Base-by-base conservation (phyloP, 2,888 invertebrate genomes). In the Pseudolycoriella hygida region DNA sequence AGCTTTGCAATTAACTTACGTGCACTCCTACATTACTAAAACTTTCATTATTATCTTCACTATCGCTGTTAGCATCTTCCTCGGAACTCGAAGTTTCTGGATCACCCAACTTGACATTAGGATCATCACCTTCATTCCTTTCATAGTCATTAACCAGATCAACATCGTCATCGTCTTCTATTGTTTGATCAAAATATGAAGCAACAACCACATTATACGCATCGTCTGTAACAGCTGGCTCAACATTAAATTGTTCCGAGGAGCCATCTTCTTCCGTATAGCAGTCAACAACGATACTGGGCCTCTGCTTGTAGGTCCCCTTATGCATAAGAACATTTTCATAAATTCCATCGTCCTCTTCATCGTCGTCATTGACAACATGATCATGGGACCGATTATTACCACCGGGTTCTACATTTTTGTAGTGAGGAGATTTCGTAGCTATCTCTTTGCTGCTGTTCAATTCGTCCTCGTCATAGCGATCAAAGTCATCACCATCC, bases 161-260 rank as follows among this genome's bases (percentile, higher is more conserved):
- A 34, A 14, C n/a, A 12, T 34, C 15, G n/a, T 44, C 44, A 38
- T 44, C 39, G 14, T 44, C 44, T 44, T 44, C 44, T 15, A 44
- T 44, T 3, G 44, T 44, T 39, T 44, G 44, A 39, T 44, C 37
- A 44, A 44, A 44, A 44, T 44, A 44, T 12, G 39, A 25, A 17
- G 25, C 34, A 25, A 25, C 25, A 25, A 25, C 25, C 4, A 25
- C n/a, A 39, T 39, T 17, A 11, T 17, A 14, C 3, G n/a, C 17
- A 15, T 39, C 15, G 10, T 39, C 39, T 11, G 39, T 10, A 15
- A 17, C 17, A 15, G 17, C 17, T 39, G 39, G 39, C 5, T 39
- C 39, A 14, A 15, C 39, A 17, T 17, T 10, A 17, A 15, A 17
- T 10, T 12, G 34, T 14, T 14, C 34, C 5, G n/a, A 3, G 3